Conservation (phyloP, 2,797 vertebrate genomes). For the Melopsittacus undulatus region DNA sequence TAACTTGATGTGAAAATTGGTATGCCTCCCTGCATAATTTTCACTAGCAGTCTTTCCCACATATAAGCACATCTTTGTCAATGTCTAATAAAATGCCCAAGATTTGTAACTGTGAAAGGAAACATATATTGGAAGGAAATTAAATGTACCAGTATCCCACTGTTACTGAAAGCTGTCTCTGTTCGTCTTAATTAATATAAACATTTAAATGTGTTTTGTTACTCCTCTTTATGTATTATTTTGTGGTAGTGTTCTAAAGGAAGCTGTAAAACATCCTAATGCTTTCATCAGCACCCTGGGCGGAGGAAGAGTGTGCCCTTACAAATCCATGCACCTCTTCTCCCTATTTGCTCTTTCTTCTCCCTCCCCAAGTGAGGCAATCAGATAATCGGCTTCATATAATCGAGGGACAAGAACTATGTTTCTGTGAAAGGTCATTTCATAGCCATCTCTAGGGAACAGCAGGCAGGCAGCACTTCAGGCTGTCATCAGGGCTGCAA, state of each 20-base stretch:
- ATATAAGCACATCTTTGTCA: not conserved
- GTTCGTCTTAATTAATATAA: not conserved
- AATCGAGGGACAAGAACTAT: not conserved
- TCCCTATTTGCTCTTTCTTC: not conserved
- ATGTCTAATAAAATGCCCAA: not conserved
- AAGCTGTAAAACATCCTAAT: not conserved
- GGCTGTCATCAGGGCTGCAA: not conserved
- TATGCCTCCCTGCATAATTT: not conserved
- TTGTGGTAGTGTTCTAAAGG: not conserved
- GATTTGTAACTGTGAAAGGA: not conserved
- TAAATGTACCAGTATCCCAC: not conserved
- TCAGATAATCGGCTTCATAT: not conserved
- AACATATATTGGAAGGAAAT: not conserved
- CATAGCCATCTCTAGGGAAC: not conserved
- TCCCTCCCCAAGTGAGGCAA: not conserved
- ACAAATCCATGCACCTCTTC: not conserved
- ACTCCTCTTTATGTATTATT: not conserved
- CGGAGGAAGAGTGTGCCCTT: not conserved
- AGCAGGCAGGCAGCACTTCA: not conserved
- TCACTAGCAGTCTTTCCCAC: not conserved
- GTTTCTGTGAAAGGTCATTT: slow-evolving; percentile 20
- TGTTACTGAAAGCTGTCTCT: not conserved
- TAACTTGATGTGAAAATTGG: slow-evolving; percentile 2
- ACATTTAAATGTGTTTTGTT: not conserved
- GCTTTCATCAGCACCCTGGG: not conserved